Conservation (phyloP, 1,140 invertebrate genomes). For the Microplitis mediator region DNA sequence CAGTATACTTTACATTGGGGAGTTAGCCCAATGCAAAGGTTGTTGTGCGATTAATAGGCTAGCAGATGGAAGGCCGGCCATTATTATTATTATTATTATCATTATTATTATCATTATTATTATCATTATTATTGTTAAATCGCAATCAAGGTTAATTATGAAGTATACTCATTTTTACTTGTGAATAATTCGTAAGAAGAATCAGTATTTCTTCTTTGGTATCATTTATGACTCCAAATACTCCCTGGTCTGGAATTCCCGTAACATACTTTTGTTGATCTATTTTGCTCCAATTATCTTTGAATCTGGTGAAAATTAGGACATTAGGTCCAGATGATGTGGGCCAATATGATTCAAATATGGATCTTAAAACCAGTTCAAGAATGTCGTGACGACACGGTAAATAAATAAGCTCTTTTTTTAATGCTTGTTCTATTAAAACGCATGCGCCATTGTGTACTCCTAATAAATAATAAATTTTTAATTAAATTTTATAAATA, state of each 20-base stretch:
- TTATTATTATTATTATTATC: too few species aligned
- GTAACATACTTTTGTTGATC: constrained; percentile 40
- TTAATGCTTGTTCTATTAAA: constrained; percentile 23
- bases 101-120: constrained; percentile 1
- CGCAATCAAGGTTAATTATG: background rate
- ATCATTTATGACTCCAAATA: too few species aligned
- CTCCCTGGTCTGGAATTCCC: too few species aligned
- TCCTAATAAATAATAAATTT: constrained; percentile 18
- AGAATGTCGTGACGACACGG: constrained; percentile 37
- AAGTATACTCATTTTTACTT: constrained; percentile 13
- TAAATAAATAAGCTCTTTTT: constrained; percentile 25
- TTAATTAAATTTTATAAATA: background rate
- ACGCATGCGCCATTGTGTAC: constrained; percentile 23
- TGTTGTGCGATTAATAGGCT: too few species aligned
- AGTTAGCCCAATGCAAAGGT: too few species aligned
- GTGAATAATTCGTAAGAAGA: background rate
- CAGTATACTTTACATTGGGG: too few species aligned
- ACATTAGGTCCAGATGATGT: constrained; percentile 41
- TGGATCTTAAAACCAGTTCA: constrained; percentile 36
- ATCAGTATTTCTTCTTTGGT: too few species aligned
- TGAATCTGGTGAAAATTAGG: constrained; percentile 43
- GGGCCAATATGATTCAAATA: constrained; percentile 35
- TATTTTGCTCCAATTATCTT: constrained; percentile 37
- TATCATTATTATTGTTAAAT: constrained; percentile 6
- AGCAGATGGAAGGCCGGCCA: too few species aligned